Evolutionary conservation across 2,113 vertebrate genomes (phyloP).

Genomic region (Anhinga rufa): DNA sequence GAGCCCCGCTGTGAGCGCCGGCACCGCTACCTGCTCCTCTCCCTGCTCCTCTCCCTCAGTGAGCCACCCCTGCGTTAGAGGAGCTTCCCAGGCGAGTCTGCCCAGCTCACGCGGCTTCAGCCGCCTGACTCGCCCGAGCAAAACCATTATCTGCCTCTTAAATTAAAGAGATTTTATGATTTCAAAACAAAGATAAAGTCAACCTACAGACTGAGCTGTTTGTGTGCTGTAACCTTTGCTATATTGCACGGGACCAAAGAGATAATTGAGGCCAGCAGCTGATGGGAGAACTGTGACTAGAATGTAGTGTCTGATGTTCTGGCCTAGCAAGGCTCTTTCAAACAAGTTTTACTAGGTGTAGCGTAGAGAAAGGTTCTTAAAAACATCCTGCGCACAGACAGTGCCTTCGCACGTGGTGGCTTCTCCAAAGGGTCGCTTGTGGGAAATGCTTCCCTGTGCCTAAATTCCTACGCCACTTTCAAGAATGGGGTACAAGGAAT

Average conservation of each 20-base stretch:
- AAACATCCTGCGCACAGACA: background rate
- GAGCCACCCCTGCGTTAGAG: background rate
- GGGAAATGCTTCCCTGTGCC: background rate
- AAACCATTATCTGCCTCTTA: background rate
- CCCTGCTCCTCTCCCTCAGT: too few species aligned
- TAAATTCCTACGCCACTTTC: background rate
- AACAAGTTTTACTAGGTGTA: background rate
- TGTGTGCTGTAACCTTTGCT: background rate
- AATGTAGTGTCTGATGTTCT: background rate
- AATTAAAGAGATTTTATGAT: background rate
- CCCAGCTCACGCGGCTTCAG: background rate
- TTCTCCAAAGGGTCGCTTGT: background rate
- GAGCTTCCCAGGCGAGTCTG: background rate
- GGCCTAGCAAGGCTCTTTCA: background rate
- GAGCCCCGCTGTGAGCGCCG: accelerated
- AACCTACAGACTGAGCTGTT: background rate
- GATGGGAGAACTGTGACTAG: background rate
- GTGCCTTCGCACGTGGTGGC: accelerated
- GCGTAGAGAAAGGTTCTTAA: background rate
- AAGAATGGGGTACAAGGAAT: background rate
- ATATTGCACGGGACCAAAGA: background rate
- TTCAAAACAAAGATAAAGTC: background rate
- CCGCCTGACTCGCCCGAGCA: background rate
- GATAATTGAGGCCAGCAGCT: background rate
- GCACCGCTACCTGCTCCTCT: accelerated